A percentile compares a stretch with the other conserved stretches of the same genome.
These are phyloP conservation scores for Macropus fuliginosus DNA, from an alignment of 2,797 vertebrate genomes.

Conservation along the genomic window DNA sequence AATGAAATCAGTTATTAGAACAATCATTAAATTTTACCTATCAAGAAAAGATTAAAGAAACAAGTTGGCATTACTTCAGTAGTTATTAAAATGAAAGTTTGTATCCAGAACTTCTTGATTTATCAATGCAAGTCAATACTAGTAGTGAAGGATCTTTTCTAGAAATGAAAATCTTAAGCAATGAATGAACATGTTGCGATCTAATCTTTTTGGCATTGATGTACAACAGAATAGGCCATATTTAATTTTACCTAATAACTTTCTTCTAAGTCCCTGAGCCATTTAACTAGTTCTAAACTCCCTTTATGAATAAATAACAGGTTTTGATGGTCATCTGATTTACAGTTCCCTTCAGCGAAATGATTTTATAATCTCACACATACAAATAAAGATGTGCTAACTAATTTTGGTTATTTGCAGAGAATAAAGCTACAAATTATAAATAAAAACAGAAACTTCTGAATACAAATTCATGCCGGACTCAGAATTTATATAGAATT, in stretches of 20 bases:
- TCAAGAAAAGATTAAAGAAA: background rate
- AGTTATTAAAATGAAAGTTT: conserved; percentile 18
- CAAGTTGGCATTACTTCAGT: background rate
- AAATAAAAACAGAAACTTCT: conserved; percentile 10
- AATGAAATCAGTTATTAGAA: conserved; percentile 4
- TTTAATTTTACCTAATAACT: conserved; percentile 31
- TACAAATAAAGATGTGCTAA: background rate
- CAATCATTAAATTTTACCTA: conserved; percentile 1
- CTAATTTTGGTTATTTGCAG: conserved; percentile 15
- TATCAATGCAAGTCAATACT: conserved; percentile 36
- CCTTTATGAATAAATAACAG: conserved; percentile 2
- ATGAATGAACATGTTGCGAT: conserved; percentile 42
- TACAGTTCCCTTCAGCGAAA: conserved; percentile 3
- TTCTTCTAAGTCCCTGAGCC: conserved; percentile 8
- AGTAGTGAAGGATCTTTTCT: conserved; percentile 32
- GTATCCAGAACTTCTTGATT: background rate
- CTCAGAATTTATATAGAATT: background rate
- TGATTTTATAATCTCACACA: conserved; percentile 1
- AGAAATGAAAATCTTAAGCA: conserved; percentile 13
- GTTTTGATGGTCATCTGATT: background rate
- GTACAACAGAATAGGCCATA: background rate
- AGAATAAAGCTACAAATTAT: background rate
- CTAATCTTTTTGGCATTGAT: background rate
- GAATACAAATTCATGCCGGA: conserved; percentile 20
- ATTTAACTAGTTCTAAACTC: conserved; percentile 11